Evolutionary conservation across 2,113 vertebrate genomes (phyloP), one percentile per base, ranked within the genome.

Genomic region (Platysteira castanea): DNA sequence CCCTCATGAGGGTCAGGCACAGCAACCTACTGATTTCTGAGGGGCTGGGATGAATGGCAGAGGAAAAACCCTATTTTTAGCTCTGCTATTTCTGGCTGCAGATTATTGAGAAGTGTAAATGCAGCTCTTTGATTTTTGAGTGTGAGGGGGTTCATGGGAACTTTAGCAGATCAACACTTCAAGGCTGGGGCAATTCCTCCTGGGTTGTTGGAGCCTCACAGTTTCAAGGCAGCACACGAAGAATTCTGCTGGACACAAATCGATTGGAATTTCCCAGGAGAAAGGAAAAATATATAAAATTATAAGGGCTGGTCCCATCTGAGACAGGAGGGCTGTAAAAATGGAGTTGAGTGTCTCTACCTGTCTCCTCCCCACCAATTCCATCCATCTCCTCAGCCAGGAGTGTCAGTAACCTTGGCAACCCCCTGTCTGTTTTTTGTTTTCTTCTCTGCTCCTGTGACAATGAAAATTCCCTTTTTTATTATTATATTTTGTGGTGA

Each of bases 381-480:
- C 60, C 78, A 84, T 95, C 90, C 80, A 44, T 88, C 60, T 81
- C 50, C 54, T 64, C 83, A 81, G 75, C 41, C 60, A 86, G 71
- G 59, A 61, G 23, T 84, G 79, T 30, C 85, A 88, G 95, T 96
- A 93, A 95, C 94, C 90, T 73, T 95, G 93, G 93, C 87, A 96
- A 96, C 97, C 59, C 70, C 0, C 0, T 42, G 31, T 93, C 89
- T 85, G 57, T 77, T 88, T 93, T 82, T 31, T 42, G 41, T 73
- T 53, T 69, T 35, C 42, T 42, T 12, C 47, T 71, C 64, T 81
- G 53, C 83, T 65, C n/a, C 57, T 54, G 41, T 57, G 31, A 44
- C 68, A 87, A 64, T 65, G 31, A 5, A 88, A 85, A 74, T 27
- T 24, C 39, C 7, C 20, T 13, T 18, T 52, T n/a, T 44, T 31